A percentile compares a stretch with the other conserved stretches of the same genome.
These are phyloP conservation scores for Rhadina sibilatrix DNA, from an alignment of 2,113 vertebrate species.

Conservation along the genomic window DNA sequence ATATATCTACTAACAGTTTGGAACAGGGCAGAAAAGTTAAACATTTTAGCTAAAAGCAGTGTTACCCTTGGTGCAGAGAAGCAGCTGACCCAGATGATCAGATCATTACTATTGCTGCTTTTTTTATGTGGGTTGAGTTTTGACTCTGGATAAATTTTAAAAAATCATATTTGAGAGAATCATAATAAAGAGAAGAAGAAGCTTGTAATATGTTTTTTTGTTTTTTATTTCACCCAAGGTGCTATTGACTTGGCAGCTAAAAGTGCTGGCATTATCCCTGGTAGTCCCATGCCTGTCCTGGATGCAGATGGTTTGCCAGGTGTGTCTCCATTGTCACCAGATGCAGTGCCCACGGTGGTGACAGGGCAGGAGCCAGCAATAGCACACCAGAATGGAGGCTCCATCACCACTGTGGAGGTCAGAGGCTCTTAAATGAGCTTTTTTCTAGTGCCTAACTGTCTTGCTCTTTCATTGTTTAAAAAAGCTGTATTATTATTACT, in stretches of 20 bases:
- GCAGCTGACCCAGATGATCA: neutral
- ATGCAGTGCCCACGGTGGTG: conserved; percentile 39
- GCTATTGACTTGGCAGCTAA: conserved; percentile 94
- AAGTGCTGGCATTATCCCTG: conserved; percentile 94
- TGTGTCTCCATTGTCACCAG: conserved; percentile 70
- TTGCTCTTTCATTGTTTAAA: neutral
- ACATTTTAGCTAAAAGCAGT: neutral
- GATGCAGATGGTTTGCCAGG: conserved; percentile 73
- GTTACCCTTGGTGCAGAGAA: neutral
- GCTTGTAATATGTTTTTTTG: neutral
- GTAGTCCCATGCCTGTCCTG: conserved; percentile 79
- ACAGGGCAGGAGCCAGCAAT: conserved; percentile 55
- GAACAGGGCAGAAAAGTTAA: neutral
- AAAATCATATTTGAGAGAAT: neutral
- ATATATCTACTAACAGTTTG: neutral
- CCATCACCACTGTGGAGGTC: conserved; percentile 53
- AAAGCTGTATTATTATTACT: neutral
- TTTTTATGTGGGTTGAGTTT: neutral
- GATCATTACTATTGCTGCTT: neutral
- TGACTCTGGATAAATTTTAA: neutral
- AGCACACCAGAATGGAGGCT: conserved; percentile 71
- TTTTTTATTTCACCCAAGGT: conserved; percentile 71
- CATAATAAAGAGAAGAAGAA: neutral
- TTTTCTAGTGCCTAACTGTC: neutral
- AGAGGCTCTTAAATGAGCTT: conserved; percentile 10